Percentiles rank a stretch among this genome's conserved stretches.
Conservation (phyloP, 2,797 vertebrate species). For the Manis javanica region DNA sequence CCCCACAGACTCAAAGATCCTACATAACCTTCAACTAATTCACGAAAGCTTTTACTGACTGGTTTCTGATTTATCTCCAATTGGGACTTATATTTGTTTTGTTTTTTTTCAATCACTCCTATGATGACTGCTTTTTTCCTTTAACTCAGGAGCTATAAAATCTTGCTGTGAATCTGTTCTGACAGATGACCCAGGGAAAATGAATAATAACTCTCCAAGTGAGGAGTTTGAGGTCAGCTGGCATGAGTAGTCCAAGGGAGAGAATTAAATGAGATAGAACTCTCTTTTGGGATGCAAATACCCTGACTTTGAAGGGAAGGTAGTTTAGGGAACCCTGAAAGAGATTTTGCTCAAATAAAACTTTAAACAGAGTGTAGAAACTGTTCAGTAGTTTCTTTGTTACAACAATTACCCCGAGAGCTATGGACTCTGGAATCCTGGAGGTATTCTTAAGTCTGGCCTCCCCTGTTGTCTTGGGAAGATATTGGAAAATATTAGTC, state of each 20-base stretch:
- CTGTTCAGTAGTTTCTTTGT: not conserved
- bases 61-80: not conserved
- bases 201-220: not conserved
- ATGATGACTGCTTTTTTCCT: not conserved
- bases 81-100: not conserved
- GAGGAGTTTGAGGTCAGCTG: not conserved
- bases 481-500: not conserved
- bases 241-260: not conserved
- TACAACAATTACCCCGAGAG: not conserved
- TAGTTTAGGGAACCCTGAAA: not conserved
- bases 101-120: not conserved
- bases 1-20: not conserved
- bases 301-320: not conserved
- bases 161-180: conserved; percentile 25
- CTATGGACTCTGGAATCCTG: not conserved
- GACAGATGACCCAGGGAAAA: not conserved
- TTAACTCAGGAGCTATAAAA: not conserved
- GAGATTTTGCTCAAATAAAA: not conserved
- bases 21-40: not conserved
- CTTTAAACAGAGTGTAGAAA: not conserved
- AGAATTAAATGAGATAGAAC: not conserved
- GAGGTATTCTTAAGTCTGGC: not conserved
- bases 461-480: not conserved
- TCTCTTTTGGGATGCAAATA: not conserved
- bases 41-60: not conserved